Base-by-base conservation (phyloP, 2,888 invertebrate genomes). In the Pristionchus arcanus region DNA sequence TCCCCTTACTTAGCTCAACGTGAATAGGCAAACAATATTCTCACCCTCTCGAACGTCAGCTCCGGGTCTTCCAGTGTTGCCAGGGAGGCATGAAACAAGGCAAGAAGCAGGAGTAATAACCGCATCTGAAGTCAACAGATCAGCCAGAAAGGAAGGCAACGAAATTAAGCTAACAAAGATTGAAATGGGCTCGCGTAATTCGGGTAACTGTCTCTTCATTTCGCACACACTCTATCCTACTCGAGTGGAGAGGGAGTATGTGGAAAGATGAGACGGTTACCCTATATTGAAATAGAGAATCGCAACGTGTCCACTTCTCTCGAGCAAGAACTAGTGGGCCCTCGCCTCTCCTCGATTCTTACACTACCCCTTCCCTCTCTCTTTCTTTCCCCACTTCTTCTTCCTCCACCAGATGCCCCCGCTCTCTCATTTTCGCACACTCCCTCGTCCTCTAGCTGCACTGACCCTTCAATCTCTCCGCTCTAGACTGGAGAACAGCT, bases 61-160 rank as follows among this genome's bases (percentile, higher is more conserved):
- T 87, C 87, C 1, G 87, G 87, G 7, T 87, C 71, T 49, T 87
- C 87, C 28, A 71, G 31, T 16, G 87, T 87, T 21, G 87, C 87
- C n/a, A 13, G 28, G 28, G 34, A 55, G 13, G 15, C 5, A 9
- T 28, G 15, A 7, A 34, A 9, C 21, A 9, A 42, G 1, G n/a
- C 3, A 11, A 77, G 37, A 5, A 77, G 42, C 25, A 42, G 25
- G 25, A 5, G 37, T 16, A 25, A 42, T 11, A 77, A 4, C 77
- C 77, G 77, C 77, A 77, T 77, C 77, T 77, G 71, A n/a, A 15
- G n/a, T 66, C 9, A 28, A 7, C 9, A 2, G 37, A 34, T 77
- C 37, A 77, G 19, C 11, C 16, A 37, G 4, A 15, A 77, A 37
- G n/a, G 7, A 83, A 53, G 7, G 28, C 16, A 42, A 15, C 19